Evolutionary conservation across 2,797 vertebrate genomes (phyloP), one percentile per base, ranked within the genome.

Genomic region (Spinibarbus caldwelli): DNA sequence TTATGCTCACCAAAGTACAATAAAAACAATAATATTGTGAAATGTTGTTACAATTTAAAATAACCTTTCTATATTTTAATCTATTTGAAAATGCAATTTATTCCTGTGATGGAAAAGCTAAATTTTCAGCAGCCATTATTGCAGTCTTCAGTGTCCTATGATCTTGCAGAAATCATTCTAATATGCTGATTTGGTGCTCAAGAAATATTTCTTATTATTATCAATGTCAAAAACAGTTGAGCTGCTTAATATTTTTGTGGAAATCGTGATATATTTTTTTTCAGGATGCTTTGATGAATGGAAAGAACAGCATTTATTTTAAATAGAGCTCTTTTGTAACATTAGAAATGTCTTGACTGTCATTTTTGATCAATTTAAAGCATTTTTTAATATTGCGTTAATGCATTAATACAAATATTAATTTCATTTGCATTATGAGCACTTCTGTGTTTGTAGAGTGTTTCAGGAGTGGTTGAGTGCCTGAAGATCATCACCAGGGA

Each of bases 401-500:
- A 47, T 47, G 54, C 36, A 3, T 62, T 9, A 23, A 23, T 43
- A 45, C 64, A 14, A 21, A 41, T 21, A 2, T 47, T 21, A 0
- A 9, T 29, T 78, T 47, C 47, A 12, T 36, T 29, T 49, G 9
- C 17, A 21, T 73, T 29, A 47, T 19, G 15, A 41, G 23, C 2
- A 36, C 19, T 31, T 70, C 10, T 75, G 19, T 78, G 49, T 62
- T 43, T 67, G 72, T 88, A 99, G 98, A 99, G 97, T 1, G 97
- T 92, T 0, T 89, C 92, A 2, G 98, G 98, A 0, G 98, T 99
- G 78, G 96, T 98, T 0, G 97, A 98, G 90, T 98, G 97, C 91
- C 92, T 99, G 87, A 99, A 99, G 94, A 99, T 99, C 89, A 96
- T 99, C 94, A 99, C 98, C 31, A 94, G 97, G 19, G 95, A 91